Evolutionary conservation across 2,113 vertebrate genomes (phyloP).

Genomic region (Misgurnus anguillicaudatus): DNA sequence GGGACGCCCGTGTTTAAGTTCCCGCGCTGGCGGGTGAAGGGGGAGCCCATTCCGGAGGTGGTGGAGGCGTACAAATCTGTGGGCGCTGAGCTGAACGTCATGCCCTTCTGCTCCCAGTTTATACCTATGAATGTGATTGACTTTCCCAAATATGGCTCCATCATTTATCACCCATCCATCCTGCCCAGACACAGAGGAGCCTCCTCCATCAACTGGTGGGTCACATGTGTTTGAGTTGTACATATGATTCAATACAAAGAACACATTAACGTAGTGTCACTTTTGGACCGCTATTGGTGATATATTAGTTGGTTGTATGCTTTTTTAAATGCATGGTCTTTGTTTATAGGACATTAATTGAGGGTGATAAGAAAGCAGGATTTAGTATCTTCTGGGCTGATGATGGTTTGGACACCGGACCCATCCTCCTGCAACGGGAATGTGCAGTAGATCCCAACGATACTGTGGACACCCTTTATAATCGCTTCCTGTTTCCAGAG

Average conservation of each 20-base stretch:
- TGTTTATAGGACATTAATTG: constrained; percentile 88
- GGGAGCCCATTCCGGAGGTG: constrained; percentile 86
- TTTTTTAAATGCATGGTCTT: not conserved
- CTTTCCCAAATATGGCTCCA: constrained; percentile 87
- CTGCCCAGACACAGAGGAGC: constrained; percentile 94
- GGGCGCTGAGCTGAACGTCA: constrained; percentile 94
- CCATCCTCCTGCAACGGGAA: constrained; percentile 89
- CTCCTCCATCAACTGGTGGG: constrained; percentile 96
- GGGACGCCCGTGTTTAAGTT: constrained; percentile 97
- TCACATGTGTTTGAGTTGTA: too few species aligned
- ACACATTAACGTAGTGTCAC: too few species aligned
- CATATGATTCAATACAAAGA: too few species aligned
- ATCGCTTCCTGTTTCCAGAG: constrained; percentile 94
- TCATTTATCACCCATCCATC: constrained; percentile 96
- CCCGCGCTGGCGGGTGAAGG: constrained; percentile 89
- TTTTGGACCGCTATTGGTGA: too few species aligned
- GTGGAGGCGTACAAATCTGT: constrained; percentile 87
- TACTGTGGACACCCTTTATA: constrained; percentile 92
- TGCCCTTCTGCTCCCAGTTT: constrained; percentile 98
- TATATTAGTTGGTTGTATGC: not conserved
- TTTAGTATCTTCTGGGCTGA: constrained; percentile 98
- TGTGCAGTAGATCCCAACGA: constrained; percentile 86
- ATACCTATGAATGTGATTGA: constrained; percentile 97
- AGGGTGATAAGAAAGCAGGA: constrained; percentile 91
- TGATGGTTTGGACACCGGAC: constrained; percentile 94